Base-by-base conservation (phyloP, 1,140 invertebrate species). In the Mycetomoellerius zeteki region DNA sequence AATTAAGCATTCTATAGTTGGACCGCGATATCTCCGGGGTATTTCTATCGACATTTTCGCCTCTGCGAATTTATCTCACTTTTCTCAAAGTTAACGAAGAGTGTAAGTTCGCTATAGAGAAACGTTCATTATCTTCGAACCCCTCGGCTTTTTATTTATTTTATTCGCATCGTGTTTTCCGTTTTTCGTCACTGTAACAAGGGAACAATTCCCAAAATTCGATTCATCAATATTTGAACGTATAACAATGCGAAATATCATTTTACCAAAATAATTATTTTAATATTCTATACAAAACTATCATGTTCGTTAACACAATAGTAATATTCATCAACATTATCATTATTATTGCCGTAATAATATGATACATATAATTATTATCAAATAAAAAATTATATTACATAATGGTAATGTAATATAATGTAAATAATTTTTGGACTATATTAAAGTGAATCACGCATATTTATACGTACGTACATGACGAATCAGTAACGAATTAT, bases 21-120 rank as follows among this genome's bases (percentile, higher is more conserved):
- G 71, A 89, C 80, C 88, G 69, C 80, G 69, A 64, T 82, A 89
- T 86, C 84, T 86, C 75, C 33, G 30, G 88, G 84, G 88, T 65
- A 69, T 89, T 86, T 72, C 88, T 65, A 89, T 86, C 78, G 88
- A 86, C 88, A 85, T 89, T 89, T 89, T 89, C 73, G 54, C 60
- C 56, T 33, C 27, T 19, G 52, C 12, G 43, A 72, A 72, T 85
- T 88, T 88, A 85, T 56, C 30, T 77, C 64, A 71, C 75, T 88
- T 62, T 21, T 52, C 67, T 19, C 24, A 50, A 56, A 75, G 56
- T 76, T 60, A 73, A 77, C 67, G 62, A 21, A 24, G 3, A 86
- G 72, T 77, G 50, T 77, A 89, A 89, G 86, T 86, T 81, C 27
- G 27, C 58, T 54, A 73, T 58, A 62, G 75, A 47, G 56, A 69